A percentile compares a stretch with the other conserved stretches of the same genome.
These are phyloP conservation scores for Taurulus bubalis DNA, from an alignment of 2,113 vertebrate species.

Conservation along the genomic window DNA sequence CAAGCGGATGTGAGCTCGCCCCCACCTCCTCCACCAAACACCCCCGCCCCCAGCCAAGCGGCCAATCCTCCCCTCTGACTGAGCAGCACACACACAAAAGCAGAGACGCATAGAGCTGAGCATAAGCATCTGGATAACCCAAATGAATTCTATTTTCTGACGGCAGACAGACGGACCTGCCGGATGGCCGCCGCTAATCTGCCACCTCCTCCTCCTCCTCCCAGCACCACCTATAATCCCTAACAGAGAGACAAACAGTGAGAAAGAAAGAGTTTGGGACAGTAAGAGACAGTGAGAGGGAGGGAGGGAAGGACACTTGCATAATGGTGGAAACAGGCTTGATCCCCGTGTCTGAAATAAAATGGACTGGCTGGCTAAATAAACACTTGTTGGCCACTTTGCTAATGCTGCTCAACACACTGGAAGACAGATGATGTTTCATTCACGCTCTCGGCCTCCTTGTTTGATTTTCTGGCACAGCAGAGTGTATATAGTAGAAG, in stretches of 20 bases:
- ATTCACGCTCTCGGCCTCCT: slow-evolving; percentile 56
- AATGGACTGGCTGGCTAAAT: slow-evolving; percentile 58
- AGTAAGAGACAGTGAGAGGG: slow-evolving; percentile 3
- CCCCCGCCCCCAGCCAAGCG: slow-evolving; percentile 13
- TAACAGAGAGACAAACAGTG: slow-evolving; percentile 51
- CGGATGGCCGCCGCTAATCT: slow-evolving; percentile 76
- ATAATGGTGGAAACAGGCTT: slow-evolving; percentile 64
- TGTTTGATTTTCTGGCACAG: slow-evolving; percentile 61
- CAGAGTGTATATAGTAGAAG: slow-evolving; percentile 40
- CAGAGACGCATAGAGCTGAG: slow-evolving; percentile 55
- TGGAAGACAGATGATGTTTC: slow-evolving; percentile 66
- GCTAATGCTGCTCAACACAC: slow-evolving; percentile 63
- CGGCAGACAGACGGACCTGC: slow-evolving; percentile 75
- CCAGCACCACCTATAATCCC: slow-evolving; percentile 73
- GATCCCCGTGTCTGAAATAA: slow-evolving; percentile 61
- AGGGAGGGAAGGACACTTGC: slow-evolving; percentile 48
- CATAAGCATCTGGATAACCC: slow-evolving; percentile 79
- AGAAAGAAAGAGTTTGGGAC: slow-evolving; percentile 52
- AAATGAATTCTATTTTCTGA: slow-evolving; percentile 79
- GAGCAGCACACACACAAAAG: slow-evolving; percentile 58
- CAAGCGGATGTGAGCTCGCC: slow-evolving; percentile 64
- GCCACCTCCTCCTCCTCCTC: slow-evolving; percentile 50
- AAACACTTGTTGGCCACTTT: slow-evolving; percentile 75
- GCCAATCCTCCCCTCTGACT: slow-evolving; percentile 65
- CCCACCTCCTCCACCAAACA: slow-evolving; percentile 16